Conservation (phyloP, 2,113 vertebrate species). For the Chaetorhynchus papuensis region DNA sequence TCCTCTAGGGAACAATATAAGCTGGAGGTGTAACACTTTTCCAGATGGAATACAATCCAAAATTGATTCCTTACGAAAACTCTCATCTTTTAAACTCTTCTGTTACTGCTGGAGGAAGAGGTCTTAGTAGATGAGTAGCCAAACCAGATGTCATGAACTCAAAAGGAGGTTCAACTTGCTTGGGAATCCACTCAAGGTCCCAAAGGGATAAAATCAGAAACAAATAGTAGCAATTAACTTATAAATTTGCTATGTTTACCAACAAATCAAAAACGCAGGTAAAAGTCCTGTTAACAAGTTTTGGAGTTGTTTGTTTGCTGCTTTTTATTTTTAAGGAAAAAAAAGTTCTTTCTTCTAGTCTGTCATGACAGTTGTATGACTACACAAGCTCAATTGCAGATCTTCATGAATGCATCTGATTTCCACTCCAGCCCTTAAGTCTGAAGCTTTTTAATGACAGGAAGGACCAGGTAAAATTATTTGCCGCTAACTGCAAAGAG, state of each 20-base stretch:
- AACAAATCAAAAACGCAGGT: background rate
- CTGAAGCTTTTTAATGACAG: background rate
- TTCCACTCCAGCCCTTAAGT: background rate
- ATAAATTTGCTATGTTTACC: background rate
- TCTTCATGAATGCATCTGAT: background rate
- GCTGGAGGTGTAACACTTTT: background rate
- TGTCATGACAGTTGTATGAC: background rate
- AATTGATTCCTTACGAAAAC: background rate
- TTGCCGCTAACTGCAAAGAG: background rate
- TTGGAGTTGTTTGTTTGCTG: background rate
- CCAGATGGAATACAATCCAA: background rate
- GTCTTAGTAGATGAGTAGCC: background rate
- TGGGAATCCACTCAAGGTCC: background rate
- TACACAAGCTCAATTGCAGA: background rate
- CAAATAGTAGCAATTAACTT: background rate
- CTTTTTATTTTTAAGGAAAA: background rate
- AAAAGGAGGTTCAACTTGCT: background rate
- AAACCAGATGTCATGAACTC: background rate
- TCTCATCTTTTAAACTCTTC: background rate
- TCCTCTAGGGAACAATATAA: background rate
- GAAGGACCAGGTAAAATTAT: background rate
- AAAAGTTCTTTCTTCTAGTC: background rate
- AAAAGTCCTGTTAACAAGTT: background rate
- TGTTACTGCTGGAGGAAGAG: accelerated
- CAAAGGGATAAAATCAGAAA: background rate